Percentiles rank a stretch among this genome's conserved stretches.
Conservation (phyloP, 2,888 invertebrate species). For the Lycocerus yunnanus region DNA sequence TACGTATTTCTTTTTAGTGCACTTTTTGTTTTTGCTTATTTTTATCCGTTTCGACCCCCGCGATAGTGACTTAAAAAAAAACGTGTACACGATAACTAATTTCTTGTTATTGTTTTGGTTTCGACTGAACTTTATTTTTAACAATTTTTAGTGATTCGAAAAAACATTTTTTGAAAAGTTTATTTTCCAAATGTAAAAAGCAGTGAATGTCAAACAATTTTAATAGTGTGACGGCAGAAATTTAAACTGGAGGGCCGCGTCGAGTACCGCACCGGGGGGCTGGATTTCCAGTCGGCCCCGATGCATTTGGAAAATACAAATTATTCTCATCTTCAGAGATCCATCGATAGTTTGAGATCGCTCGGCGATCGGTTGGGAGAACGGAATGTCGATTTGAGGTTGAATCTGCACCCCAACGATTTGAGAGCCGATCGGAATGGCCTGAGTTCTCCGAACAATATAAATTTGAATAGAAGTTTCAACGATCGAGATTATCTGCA, state of each 20-base stretch:
- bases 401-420: constrained; percentile 49
- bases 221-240: constrained; percentile 7
- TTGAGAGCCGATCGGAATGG: constrained; percentile 37
- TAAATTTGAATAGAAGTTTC: constrained; percentile 46
- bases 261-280: constrained; percentile 53
- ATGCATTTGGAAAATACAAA: constrained; percentile 52
- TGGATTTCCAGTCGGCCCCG: constrained; percentile 54
- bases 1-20: constrained; percentile 33
- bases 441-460: constrained; percentile 31
- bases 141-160: not conserved
- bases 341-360: constrained; percentile 54
- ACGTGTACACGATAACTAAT: not conserved
- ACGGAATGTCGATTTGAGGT: constrained; percentile 52
- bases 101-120: not conserved
- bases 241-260: constrained; percentile 53
- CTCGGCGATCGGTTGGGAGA: constrained; percentile 55
- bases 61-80: constrained; percentile 15
- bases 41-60: constrained; percentile 17
- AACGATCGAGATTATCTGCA: constrained; percentile 42
- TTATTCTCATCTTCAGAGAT: constrained; percentile 52
- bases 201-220: constrained; percentile 15
- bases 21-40: constrained; percentile 32
- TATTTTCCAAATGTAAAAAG: constrained; percentile 18
- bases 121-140: not conserved
- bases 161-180: constrained; percentile 5